Conservation (phyloP, 2,113 vertebrate genomes). For the Chaetorhynchus papuensis region DNA sequence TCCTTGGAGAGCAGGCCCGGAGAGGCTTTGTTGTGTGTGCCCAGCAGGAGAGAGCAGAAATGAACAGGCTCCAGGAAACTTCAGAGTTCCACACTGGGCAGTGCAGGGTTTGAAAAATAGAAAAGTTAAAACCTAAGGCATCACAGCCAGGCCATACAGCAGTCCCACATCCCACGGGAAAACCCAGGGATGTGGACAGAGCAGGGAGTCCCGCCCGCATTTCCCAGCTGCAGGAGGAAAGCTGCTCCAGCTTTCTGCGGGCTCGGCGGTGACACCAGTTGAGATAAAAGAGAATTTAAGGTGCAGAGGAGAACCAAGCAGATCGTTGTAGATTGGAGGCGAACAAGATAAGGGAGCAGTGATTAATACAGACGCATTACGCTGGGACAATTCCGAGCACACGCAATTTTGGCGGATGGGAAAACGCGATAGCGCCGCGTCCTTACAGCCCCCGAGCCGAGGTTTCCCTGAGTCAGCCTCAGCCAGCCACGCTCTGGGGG, state of each 20-base stretch:
- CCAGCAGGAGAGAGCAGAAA: too few relatives aligned
- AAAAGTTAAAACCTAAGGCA: too few relatives aligned
- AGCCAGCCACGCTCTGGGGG: not conserved
- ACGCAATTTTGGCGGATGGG: not conserved
- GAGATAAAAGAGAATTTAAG: slow-evolving; percentile 25
- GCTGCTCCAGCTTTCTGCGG: not conserved
- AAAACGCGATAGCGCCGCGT: not conserved
- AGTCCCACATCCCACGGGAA: fast-evolving
- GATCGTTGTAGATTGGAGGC: not conserved
- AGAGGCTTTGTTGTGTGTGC: too few relatives aligned
- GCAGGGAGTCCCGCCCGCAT: fast-evolving
- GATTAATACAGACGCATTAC: slow-evolving; percentile 23
- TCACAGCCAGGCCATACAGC: not conserved
- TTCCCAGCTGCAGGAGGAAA: not conserved
- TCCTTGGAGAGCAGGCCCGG: too few relatives aligned
- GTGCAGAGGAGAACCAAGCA: slow-evolving; percentile 6
- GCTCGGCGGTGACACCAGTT: not conserved
- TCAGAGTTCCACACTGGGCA: too few relatives aligned
- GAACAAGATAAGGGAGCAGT: slow-evolving; percentile 11
- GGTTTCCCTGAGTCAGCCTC: not conserved
- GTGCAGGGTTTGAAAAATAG: too few relatives aligned
- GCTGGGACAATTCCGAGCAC: slow-evolving; percentile 23
- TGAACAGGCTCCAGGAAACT: too few relatives aligned
- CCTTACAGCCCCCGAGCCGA: not conserved
- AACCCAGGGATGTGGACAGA: not conserved